Evolutionary conservation across 2,888 invertebrate species (phyloP).

Genomic region (Chymomyza procnemis): DNA sequence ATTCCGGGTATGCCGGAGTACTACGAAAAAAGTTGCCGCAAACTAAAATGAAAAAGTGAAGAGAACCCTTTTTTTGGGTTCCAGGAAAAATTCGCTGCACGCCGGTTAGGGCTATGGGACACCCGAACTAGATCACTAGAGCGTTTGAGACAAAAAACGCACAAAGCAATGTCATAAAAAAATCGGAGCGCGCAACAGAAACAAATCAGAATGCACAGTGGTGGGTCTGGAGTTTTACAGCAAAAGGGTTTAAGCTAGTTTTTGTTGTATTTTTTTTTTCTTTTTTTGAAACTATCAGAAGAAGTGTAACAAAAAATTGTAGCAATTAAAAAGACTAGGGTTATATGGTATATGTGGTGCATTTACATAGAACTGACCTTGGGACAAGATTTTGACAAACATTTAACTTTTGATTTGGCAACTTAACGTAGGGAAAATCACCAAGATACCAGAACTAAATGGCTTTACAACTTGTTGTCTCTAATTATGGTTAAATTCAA

Average conservation of each 20-base stretch:
- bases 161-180: conserved; percentile 60
- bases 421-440: conserved; percentile 42
- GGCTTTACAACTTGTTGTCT: conserved; percentile 76
- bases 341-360: not conserved
- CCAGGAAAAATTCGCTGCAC: conserved; percentile 15
- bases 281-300: conserved; percentile 15
- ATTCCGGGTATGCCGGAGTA: conserved; percentile 30
- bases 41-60: conserved; percentile 44
- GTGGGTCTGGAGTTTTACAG: not conserved
- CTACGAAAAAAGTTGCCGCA: conserved; percentile 61
- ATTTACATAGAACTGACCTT: conserved; percentile 65
- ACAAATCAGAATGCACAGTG: not conserved
- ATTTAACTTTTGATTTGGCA: conserved; percentile 71
- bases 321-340: conserved; percentile 27
- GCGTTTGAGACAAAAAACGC: conserved; percentile 40
- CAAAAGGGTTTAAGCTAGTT: conserved; percentile 29
- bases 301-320: conserved; percentile 68
- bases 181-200: conserved; percentile 56
- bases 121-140: conserved; percentile 64
- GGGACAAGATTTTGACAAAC: conserved; percentile 17
- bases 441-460: conserved; percentile 44
- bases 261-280: conserved; percentile 22
- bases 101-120: conserved; percentile 36
- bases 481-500: conserved; percentile 74
- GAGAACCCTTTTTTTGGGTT: conserved; percentile 18